phyloP scores from a whole-genome alignment of 1,140 invertebrate genomes.

The Augochlora pura region DNA sequence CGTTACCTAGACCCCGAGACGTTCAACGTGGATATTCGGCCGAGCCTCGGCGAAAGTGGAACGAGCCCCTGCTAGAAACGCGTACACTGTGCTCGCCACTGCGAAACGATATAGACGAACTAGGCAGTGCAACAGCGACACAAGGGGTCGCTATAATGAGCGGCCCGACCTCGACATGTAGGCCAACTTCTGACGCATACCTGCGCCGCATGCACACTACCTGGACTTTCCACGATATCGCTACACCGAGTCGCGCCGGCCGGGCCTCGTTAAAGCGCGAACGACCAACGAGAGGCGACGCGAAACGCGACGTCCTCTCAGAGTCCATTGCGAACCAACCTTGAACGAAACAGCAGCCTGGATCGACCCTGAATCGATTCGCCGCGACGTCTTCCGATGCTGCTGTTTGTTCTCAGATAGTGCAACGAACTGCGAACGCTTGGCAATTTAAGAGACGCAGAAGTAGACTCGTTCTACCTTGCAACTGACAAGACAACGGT shows the following conservation, averaged over 20 bases:
- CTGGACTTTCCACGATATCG: slow-evolving; percentile 47
- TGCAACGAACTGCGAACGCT: no score
- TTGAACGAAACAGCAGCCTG: no score
- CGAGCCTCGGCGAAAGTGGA: slow-evolving; percentile 23
- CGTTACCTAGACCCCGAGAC: background rate
- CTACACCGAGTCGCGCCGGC: slow-evolving; percentile 9
- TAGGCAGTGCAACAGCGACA: slow-evolving; percentile 52
- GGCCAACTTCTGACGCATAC: slow-evolving; percentile 70
- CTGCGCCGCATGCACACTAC: slow-evolving; percentile 59
- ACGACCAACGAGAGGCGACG: slow-evolving; percentile 35
- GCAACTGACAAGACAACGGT: no score
- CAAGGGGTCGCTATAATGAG: slow-evolving; percentile 74
- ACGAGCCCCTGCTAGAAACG: slow-evolving; percentile 56
- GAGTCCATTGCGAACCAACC: background rate
- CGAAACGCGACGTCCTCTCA: background rate
- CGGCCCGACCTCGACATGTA: slow-evolving; percentile 72
- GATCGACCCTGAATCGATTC: no score
- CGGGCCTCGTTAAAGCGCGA: slow-evolving; percentile 59
- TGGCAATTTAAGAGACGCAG: no score
- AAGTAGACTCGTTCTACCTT: no score
- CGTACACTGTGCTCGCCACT: slow-evolving; percentile 65
- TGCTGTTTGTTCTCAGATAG: no score
- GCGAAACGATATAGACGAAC: slow-evolving; percentile 63
- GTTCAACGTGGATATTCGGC: background rate
- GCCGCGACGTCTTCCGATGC: no score